Conservation (phyloP, 2,797 vertebrate genomes). For the Lacerta bilineata region DNA sequence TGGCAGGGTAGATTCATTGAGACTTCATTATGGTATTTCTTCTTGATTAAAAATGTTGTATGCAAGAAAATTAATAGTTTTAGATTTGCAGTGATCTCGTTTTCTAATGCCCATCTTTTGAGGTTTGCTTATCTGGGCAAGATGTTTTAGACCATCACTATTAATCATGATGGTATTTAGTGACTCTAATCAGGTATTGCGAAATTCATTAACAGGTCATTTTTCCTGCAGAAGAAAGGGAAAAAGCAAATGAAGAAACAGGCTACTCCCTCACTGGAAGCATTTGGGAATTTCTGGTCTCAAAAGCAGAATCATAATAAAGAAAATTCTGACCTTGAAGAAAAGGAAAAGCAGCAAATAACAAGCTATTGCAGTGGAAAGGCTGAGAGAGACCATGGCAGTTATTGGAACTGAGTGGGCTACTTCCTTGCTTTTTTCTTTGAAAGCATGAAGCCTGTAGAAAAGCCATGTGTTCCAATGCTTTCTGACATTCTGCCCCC, state of each 20-base stretch:
- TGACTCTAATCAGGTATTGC: neutral
- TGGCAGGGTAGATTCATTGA: neutral
- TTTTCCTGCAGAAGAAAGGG: neutral
- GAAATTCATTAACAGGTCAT: neutral
- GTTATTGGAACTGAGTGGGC: neutral
- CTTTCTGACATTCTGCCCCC: neutral
- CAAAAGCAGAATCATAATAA: neutral
- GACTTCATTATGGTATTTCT: neutral
- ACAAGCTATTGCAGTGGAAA: neutral
- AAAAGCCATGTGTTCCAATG: neutral
- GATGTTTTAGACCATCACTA: neutral
- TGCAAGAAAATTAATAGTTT: neutral
- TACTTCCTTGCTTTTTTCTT: neutral
- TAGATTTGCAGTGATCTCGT: neutral
- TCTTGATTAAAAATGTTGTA: neutral
- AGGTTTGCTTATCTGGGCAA: neutral
- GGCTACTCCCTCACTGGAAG: neutral
- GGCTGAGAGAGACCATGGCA: neutral
- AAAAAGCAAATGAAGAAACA: neutral
- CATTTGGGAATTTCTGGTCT: constrained; percentile 4
- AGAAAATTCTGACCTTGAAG: neutral
- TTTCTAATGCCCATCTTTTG: neutral
- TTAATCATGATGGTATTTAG: neutral
- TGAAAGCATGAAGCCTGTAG: neutral
- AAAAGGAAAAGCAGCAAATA: constrained; percentile 15